Evolutionary conservation across 2,888 invertebrate species (phyloP).

Genomic region (Drosophila quinaria): DNA sequence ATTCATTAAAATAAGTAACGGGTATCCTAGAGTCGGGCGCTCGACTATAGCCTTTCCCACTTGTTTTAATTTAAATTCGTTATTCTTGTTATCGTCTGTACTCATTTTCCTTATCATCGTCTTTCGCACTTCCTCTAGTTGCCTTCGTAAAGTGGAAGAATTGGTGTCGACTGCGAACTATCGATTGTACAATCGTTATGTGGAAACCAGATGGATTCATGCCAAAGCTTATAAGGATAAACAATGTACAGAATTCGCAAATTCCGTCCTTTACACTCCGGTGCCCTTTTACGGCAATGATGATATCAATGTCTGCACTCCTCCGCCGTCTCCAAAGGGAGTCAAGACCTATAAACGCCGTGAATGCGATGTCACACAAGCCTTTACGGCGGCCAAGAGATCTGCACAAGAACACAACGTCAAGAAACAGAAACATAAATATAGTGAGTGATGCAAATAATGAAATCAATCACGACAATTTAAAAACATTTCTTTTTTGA

Average conservation of each 20-base stretch:
- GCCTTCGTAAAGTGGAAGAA: constrained; percentile 3
- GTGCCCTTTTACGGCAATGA: constrained; percentile 13
- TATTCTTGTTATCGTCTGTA: no score
- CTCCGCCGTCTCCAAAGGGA: neutral
- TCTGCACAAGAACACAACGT: neutral
- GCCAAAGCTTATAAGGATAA: neutral
- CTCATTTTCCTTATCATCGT: no score
- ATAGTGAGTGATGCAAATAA: neutral
- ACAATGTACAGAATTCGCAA: neutral
- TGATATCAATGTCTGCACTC: constrained; percentile 7
- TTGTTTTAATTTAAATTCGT: no score
- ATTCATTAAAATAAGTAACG: no score
- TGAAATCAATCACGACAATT: neutral
- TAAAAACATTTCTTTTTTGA: no score
- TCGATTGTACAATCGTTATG: constrained; percentile 17
- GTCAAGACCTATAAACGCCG: constrained; percentile 2
- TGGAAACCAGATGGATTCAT: constrained; percentile 4
- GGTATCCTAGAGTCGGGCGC: no score
- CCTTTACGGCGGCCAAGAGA: neutral
- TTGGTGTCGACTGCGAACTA: neutral
- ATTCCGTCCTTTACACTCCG: neutral
- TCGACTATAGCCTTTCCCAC: no score
- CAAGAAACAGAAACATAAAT: neutral
- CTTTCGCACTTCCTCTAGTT: neutral
- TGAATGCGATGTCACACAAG: constrained; percentile 15